Percentiles rank a stretch among this genome's conserved stretches.
Evolutionary conservation across 2,888 invertebrate genomes (phyloP).

Genomic region (Pyralis farinalis): DNA sequence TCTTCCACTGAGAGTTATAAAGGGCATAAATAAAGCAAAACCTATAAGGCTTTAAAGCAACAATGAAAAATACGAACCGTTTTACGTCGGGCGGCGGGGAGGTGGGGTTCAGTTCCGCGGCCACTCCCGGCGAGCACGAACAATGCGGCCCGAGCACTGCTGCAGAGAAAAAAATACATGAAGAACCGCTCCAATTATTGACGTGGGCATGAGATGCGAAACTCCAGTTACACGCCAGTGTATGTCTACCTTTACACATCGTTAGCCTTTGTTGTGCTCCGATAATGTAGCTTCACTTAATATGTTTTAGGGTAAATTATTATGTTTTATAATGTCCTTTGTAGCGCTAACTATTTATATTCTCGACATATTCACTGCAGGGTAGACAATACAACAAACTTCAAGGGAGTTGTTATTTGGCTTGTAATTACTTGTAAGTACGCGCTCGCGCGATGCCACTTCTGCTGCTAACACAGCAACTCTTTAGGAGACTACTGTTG

Average conservation of each 20-base stretch:
- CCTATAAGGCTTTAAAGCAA: conserved; percentile 78
- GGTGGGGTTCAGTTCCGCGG: conserved; percentile 26
- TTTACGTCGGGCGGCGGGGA: conserved; percentile 58
- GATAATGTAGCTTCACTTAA: too few relatives aligned
- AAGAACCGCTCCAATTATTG: conserved; percentile 78
- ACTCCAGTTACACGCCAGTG: conserved; percentile 36
- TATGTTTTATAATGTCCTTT: too few relatives aligned
- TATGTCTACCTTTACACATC: conserved; percentile 26
- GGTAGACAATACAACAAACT: too few relatives aligned
- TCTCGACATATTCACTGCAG: too few relatives aligned
- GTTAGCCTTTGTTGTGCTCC: background rate
- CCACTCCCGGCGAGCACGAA: conserved; percentile 47
- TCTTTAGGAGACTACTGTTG: too few relatives aligned
- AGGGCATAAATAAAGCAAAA: conserved; percentile 77
- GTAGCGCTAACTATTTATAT: too few relatives aligned
- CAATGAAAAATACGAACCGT: conserved; percentile 81
- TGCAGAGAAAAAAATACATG: conserved; percentile 68
- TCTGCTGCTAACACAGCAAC: too few relatives aligned
- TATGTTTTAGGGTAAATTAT: too few relatives aligned
- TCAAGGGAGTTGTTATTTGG: too few relatives aligned
- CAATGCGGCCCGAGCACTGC: conserved; percentile 68
- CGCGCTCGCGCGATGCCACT: too few relatives aligned
- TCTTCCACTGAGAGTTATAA: conserved; percentile 70
- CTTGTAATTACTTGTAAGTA: too few relatives aligned
- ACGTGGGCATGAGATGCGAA: conserved; percentile 67